Evolutionary conservation across 92 coral and sea anemone genomes (phyloP).

Genomic region (Paramuricea clavata): DNA sequence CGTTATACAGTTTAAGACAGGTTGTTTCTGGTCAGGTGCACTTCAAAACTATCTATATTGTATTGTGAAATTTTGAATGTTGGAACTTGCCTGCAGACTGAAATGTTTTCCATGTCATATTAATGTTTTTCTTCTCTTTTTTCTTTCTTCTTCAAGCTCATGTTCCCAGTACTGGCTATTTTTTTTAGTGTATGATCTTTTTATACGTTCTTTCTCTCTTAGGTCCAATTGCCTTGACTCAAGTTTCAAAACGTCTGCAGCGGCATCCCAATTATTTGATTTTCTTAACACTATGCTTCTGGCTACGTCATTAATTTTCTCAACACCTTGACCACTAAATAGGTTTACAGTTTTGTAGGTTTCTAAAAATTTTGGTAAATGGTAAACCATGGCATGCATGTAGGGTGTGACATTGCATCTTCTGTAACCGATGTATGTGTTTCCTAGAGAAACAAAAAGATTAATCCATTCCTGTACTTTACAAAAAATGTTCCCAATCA

Average conservation of each 20-base stretch:
- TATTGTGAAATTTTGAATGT: background rate
- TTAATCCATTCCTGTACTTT: conserved; percentile 62
- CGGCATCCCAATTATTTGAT: conserved; percentile 25
- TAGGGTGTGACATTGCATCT: conserved; percentile 63
- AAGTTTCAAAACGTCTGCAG: background rate
- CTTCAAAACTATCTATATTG: background rate
- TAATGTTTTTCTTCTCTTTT: background rate
- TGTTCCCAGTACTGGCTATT: conserved; percentile 27
- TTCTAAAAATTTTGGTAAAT: conserved; percentile 21
- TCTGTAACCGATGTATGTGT: conserved; percentile 45
- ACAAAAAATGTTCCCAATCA: background rate
- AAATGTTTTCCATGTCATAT: background rate
- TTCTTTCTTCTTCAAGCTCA: background rate
- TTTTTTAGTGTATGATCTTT: background rate
- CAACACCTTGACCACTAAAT: conserved; percentile 29
- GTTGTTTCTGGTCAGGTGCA: background rate
- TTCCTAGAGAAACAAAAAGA: conserved; percentile 52
- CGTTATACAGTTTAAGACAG: no score
- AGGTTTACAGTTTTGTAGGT: conserved; percentile 2
- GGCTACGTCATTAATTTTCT: conserved; percentile 28
- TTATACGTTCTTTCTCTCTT: background rate
- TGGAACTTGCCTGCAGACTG: background rate
- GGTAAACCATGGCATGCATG: conserved; percentile 26
- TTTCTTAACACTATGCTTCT: conserved; percentile 13
- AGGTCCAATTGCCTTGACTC: conserved; percentile 36